Percentiles rank a stretch among this genome's conserved stretches.
These are phyloP conservation scores for Allygus modestus DNA, from an alignment of 2,888 invertebrate species.

Conservation along the genomic window DNA sequence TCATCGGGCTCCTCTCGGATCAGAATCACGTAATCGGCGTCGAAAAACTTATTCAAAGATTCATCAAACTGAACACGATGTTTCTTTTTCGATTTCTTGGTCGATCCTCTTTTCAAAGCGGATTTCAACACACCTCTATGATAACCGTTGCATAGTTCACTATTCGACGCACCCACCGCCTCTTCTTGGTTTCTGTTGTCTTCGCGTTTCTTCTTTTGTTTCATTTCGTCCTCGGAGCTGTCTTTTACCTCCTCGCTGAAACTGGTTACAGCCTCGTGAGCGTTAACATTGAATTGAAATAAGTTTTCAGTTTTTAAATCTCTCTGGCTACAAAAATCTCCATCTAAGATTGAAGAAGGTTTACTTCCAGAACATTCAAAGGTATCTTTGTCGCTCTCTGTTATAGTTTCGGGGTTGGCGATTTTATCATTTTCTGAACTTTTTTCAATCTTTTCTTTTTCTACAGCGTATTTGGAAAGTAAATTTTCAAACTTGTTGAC, in stretches of 20 bases:
- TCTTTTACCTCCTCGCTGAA: constrained; percentile 34
- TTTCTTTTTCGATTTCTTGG: constrained; percentile 78
- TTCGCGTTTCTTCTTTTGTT: constrained; percentile 65
- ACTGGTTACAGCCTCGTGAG: constrained; percentile 50
- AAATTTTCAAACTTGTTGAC: constrained; percentile 42
- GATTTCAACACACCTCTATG: constrained; percentile 65
- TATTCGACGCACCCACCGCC: constrained; percentile 59
- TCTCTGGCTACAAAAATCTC: not conserved
- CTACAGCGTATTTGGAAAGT: not conserved
- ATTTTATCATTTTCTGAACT: not conserved
- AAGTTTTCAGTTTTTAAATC: constrained; percentile 44
- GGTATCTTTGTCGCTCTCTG: not conserved
- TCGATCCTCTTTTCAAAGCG: constrained; percentile 72
- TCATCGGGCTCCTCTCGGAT: constrained; percentile 92
- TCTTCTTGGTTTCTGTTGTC: constrained; percentile 66
- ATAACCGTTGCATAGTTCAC: constrained; percentile 65
- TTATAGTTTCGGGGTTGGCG: not conserved
- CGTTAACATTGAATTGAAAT: constrained; percentile 53
- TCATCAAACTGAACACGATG: constrained; percentile 93
- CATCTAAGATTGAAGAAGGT: not conserved
- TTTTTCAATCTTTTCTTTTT: constrained; percentile 12
- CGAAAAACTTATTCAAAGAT: constrained; percentile 93
- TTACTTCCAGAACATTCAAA: not conserved
- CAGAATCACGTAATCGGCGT: constrained; percentile 94
- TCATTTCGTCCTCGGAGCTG: constrained; percentile 57